Base-by-base conservation (phyloP, 2,113 vertebrate genomes). In the Gymnarchus niloticus region DNA sequence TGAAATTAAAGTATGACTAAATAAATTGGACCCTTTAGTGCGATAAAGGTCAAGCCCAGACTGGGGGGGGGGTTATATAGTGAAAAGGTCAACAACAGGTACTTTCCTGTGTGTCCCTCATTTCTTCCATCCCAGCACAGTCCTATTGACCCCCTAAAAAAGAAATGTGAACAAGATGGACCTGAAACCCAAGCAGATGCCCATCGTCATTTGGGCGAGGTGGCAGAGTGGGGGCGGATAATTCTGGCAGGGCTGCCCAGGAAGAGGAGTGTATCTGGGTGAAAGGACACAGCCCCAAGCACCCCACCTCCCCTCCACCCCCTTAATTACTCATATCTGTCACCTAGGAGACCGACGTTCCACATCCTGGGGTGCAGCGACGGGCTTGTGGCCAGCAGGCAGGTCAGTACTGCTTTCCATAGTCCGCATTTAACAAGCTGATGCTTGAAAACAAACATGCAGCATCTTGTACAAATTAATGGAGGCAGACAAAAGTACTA, bases 211-310 rank as follows among this genome's bases (percentile, higher is more conserved):
- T 9, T 48, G 77, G 48, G 3, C 77, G 41, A 49, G 46, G 44
- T 48, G 44, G 46, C 5, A 25, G 21, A 6, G 44, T n/a, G 23
- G 48, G 23, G 21, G 44, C 25, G 77, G 48, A 9, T 5, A 14
- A n/a, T 7, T n/a, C 21, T 3, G 21, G 46, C 44, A 51, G 41
- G 23, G 41, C 12, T 48, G 23, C 48, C 25, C n/a, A 25, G 77
- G 46, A 49, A n/a, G 21, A 77, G 83, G 37, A 81, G 88, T 87
- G 81, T 86, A 92, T 93, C 83, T 92, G 59, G 92, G 91, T 92
- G 88, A 94, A 92, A 93, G 91, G 91, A 87, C 91, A 88, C 73
- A n/a, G 76, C 12, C 6, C 14, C 25, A 46, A 25, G 44, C 46
- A 8, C 69, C 69, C 12, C 33, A 14, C 5, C 14, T 19, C 33